Evolutionary conservation across 1,140 invertebrate genomes (phyloP).

Genomic region (Eumaeus atala): DNA sequence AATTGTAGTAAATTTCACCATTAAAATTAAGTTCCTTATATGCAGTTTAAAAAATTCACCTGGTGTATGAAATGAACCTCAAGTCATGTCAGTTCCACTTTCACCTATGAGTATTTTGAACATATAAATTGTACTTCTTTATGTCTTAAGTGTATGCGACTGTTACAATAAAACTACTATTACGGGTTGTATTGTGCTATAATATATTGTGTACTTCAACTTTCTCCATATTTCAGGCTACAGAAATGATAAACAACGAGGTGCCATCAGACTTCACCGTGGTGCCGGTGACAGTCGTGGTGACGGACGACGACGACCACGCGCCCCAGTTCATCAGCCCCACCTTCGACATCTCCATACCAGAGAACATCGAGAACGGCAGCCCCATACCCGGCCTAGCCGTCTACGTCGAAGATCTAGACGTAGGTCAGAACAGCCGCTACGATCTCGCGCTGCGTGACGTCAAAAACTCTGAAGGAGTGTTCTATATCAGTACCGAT

Average conservation of each 20-base stretch:
- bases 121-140: no score
- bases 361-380: slow-evolving; percentile 84
- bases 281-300: slow-evolving; percentile 84
- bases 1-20: no score
- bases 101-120: no score
- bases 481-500: slow-evolving; percentile 80
- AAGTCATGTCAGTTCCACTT: no score
- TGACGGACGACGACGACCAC: slow-evolving; percentile 90
- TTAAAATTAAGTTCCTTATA: no score
- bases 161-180: no score
- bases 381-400: slow-evolving; percentile 82
- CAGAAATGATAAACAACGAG: slow-evolving; percentile 83
- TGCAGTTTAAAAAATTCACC: no score
- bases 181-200: no score
- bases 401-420: slow-evolving; percentile 83
- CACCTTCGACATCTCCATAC: slow-evolving; percentile 81
- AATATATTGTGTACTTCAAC: not conserved
- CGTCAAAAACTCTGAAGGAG: slow-evolving; percentile 75
- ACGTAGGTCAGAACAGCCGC: slow-evolving; percentile 85
- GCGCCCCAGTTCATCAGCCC: slow-evolving; percentile 83
- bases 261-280: slow-evolving; percentile 79
- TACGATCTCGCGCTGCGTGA: slow-evolving; percentile 79
- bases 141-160: no score
- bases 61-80: no score
- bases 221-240: slow-evolving; percentile 75